Percentiles rank a stretch among this genome's conserved stretches.
Evolutionary conservation across 2,797 vertebrate genomes (phyloP).

Genomic region (Cirrhinus mrigala): DNA sequence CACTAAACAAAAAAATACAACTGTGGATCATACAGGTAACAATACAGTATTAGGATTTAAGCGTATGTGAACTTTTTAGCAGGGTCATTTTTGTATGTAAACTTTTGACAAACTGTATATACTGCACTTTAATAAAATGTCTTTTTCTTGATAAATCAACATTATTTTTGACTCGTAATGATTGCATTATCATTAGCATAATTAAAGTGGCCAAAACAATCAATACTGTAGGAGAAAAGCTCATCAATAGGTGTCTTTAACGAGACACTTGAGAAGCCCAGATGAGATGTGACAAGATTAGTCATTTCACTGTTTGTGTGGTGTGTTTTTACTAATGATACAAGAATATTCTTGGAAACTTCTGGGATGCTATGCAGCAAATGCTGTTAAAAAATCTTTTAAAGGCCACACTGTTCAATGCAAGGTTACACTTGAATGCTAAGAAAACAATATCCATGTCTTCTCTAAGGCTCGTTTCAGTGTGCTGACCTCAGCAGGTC

Average conservation of each 20-base stretch:
- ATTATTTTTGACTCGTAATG: not conserved
- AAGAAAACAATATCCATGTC: conserved; percentile 35
- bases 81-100: too few relatives aligned
- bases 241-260: not conserved
- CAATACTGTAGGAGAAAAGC: not conserved
- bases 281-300: not conserved
- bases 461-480: conserved; percentile 16
- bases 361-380: not conserved
- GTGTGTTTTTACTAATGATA: not conserved
- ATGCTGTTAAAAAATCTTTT: conserved; percentile 3
- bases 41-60: too few relatives aligned
- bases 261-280: not conserved
- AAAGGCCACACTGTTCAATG: conserved; percentile 29
- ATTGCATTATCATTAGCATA: not conserved
- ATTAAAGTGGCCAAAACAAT: not conserved
- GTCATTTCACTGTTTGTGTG: not conserved
- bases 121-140: not conserved
- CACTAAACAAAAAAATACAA: too few relatives aligned
- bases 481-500: conserved; percentile 35
- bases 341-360: not conserved
- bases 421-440: conserved; percentile 13
- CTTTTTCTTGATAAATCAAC: not conserved
- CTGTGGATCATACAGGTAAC: too few relatives aligned
- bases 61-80: too few relatives aligned
- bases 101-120: too few relatives aligned